Percentiles rank a stretch among this genome's conserved stretches.
phyloP scores from a whole-genome alignment of 1,140 invertebrate species.

The Kradibia gibbosae region DNA sequence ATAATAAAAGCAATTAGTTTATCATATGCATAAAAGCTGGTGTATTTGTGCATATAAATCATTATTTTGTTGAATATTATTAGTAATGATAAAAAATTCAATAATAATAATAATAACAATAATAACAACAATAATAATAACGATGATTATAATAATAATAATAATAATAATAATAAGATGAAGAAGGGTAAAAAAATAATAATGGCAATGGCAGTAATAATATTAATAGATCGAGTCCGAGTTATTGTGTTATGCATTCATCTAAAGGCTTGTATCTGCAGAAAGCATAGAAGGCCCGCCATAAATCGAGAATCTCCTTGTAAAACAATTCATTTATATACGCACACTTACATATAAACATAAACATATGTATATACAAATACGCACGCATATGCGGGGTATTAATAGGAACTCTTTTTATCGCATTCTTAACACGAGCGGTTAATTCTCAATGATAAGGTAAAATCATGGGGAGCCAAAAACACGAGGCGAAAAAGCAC shows the following conservation, averaged over 20 bases:
- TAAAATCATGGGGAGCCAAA: background rate
- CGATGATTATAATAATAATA: too few species aligned
- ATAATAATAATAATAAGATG: too few species aligned
- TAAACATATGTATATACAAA: too few species aligned
- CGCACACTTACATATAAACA: too few species aligned
- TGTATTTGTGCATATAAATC: slow-evolving; percentile 35
- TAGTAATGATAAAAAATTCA: background rate
- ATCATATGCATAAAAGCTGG: slow-evolving; percentile 5
- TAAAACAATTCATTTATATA: slow-evolving; percentile 43
- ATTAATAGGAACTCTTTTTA: slow-evolving; percentile 45
- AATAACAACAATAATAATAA: too few species aligned
- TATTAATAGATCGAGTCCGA: slow-evolving; percentile 35
- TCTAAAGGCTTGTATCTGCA: background rate
- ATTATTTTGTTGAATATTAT: slow-evolving; percentile 19
- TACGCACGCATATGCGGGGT: too few species aligned
- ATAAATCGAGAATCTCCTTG: slow-evolving; percentile 28
- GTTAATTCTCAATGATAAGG: slow-evolving; percentile 37
- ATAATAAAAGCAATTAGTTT: slow-evolving; percentile 48
- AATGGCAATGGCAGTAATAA: too few species aligned
- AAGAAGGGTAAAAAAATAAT: too few species aligned
- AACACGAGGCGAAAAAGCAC: slow-evolving; percentile 14
- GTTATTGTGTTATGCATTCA: background rate
- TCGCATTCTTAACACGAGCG: slow-evolving; percentile 43
- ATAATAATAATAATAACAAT: too few species aligned
- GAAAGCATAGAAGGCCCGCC: background rate